Evolutionary conservation across 2,113 vertebrate genomes (phyloP).

Genomic region (Crotalus viridis): DNA sequence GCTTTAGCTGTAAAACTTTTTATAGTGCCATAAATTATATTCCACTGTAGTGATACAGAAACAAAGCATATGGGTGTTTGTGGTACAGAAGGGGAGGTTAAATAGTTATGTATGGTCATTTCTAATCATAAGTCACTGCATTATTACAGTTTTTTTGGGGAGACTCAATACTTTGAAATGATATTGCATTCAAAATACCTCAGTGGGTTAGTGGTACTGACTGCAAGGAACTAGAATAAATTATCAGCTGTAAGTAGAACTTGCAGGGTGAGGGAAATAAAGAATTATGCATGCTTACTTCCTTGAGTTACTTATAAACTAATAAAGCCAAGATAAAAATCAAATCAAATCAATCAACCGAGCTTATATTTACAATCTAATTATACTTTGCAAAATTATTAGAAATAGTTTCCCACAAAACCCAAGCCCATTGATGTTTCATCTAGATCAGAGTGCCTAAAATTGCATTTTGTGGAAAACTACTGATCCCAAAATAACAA

Average conservation of each 20-base stretch:
- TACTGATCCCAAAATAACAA: not conserved
- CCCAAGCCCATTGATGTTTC: not conserved
- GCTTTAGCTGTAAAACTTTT: conserved; percentile 74
- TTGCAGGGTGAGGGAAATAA: not conserved
- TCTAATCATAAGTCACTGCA: conserved; percentile 57
- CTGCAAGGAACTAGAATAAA: not conserved
- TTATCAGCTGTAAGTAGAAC: not conserved
- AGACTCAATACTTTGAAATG: conserved; percentile 51
- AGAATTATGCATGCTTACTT: not conserved
- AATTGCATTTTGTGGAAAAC: not conserved
- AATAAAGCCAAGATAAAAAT: not conserved
- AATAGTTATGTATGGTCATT: conserved; percentile 53
- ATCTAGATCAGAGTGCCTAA: not conserved
- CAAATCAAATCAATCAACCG: not conserved
- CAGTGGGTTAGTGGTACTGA: not conserved
- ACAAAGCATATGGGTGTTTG: conserved; percentile 54
- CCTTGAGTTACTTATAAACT: not conserved
- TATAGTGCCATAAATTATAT: conserved; percentile 80
- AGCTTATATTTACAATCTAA: not conserved
- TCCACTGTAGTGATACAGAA: conserved; percentile 67
- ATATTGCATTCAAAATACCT: conserved; percentile 51
- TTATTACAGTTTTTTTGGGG: conserved; percentile 52
- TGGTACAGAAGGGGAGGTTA: conserved; percentile 51
- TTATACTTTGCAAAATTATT: not conserved
- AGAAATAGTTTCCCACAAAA: not conserved